Conservation (phyloP, 2,888 invertebrate genomes). For the Emmelina monodactyla region DNA sequence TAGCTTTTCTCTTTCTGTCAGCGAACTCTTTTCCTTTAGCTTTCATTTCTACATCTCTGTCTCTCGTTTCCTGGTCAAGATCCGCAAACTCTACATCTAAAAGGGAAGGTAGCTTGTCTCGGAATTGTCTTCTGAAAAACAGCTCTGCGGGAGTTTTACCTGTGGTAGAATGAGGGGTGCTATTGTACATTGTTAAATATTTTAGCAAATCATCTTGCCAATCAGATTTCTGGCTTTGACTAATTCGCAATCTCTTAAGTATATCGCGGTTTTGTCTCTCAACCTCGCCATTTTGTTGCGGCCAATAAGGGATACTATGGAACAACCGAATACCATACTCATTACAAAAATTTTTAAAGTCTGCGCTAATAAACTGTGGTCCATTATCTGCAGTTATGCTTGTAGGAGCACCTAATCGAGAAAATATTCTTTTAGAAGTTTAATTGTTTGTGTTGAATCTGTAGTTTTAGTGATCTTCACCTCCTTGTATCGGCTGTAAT, state of each 20-base stretch:
- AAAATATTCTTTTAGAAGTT: constrained; percentile 2
- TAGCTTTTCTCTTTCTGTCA: constrained; percentile 9
- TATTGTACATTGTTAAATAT: constrained; percentile 10
- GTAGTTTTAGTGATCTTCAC: constrained; percentile 3
- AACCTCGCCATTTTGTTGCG: constrained; percentile 8
- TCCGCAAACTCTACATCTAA: constrained; percentile 5
- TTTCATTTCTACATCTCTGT: constrained; percentile 10
- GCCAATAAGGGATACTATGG: constrained; percentile 1
- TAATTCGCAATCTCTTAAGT: constrained; percentile 6
- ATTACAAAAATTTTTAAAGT: constrained; percentile 4
- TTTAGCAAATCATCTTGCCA: constrained; percentile 1
- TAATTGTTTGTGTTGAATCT: not conserved
- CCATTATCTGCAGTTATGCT: constrained; percentile 11
- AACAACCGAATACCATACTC: not conserved
- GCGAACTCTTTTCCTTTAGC: not conserved
- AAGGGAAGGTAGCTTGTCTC: constrained; percentile 8
- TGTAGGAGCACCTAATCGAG: constrained; percentile 4
- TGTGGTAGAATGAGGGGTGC: constrained; percentile 17
- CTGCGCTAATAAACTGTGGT: constrained; percentile 7
- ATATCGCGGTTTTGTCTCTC: constrained; percentile 7
- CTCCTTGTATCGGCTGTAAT: constrained; percentile 10
- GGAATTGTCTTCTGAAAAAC: constrained; percentile 10
- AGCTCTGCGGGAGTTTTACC: constrained; percentile 9
- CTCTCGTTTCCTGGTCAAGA: constrained; percentile 9
- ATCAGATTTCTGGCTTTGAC: constrained; percentile 4